Conservation (phyloP, 1,140 invertebrate genomes). For the Archegozetes longisetosus region DNA sequence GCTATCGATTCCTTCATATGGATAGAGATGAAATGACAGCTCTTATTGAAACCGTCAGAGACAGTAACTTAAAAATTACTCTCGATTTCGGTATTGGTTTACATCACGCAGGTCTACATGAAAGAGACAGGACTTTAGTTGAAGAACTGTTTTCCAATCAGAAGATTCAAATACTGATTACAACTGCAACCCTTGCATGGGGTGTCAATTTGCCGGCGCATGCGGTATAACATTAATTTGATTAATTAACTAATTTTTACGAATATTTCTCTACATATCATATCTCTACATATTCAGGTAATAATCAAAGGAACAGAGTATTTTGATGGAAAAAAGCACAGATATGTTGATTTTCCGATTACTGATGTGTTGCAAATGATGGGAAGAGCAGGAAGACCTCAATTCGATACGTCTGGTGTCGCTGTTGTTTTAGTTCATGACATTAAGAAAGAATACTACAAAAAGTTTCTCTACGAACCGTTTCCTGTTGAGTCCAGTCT, state of each 20-base stretch:
- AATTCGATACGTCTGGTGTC: conserved; percentile 86
- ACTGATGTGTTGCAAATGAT: conserved; percentile 96
- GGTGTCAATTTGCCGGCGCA: conserved; percentile 97
- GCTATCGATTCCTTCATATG: conserved; percentile 72
- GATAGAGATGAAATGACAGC: conserved; percentile 48
- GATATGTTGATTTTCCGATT: conserved; percentile 98
- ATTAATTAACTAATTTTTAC: neutral
- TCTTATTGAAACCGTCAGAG: conserved; percentile 43
- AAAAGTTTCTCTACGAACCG: conserved; percentile 96
- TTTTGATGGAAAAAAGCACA: conserved; percentile 86
- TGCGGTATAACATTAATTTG: conserved; percentile 29
- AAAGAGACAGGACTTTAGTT: conserved; percentile 71
- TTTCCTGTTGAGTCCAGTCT: conserved; percentile 97
- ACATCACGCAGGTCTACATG: conserved; percentile 90
- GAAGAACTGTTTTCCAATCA: conserved; percentile 92
- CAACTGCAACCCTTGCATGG: conserved; percentile 90
- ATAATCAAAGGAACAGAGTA: conserved; percentile 80
- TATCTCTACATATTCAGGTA: no score
- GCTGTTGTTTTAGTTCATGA: conserved; percentile 96
- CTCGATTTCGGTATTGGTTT: conserved; percentile 94
- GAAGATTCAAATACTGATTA: conserved; percentile 96
- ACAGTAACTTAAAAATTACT: conserved; percentile 81
- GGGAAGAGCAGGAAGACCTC: conserved; percentile 87
- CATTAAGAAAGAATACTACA: conserved; percentile 97
- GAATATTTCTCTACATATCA: neutral